Percentiles rank a stretch among this genome's conserved stretches.
Conservation (phyloP, 1,140 invertebrate species). For the Saccostrea glomerata region DNA sequence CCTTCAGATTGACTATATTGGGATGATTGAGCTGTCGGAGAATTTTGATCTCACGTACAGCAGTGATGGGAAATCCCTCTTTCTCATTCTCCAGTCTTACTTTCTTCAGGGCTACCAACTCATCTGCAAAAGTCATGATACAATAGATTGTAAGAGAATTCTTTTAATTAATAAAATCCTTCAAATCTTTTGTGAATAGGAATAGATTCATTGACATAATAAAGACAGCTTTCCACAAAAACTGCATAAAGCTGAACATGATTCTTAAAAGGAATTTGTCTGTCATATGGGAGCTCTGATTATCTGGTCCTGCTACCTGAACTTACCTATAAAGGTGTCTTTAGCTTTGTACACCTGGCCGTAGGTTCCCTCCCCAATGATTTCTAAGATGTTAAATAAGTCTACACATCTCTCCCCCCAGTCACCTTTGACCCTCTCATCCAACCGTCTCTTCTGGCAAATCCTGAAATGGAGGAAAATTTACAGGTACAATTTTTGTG, state of each 20-base stretch:
- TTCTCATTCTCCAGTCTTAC: constrained; percentile 99
- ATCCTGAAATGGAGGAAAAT: constrained; percentile 61
- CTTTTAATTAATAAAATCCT: too few species aligned
- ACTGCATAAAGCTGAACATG: too few species aligned
- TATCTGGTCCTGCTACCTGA: too few species aligned
- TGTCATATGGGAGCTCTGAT: too few species aligned
- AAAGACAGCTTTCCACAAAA: too few species aligned
- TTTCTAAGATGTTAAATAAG: constrained; percentile 94
- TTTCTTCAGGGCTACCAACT: constrained; percentile 98
- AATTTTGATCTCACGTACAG: constrained; percentile 99
- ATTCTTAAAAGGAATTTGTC: too few species aligned
- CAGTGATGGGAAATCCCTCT: constrained; percentile 99
- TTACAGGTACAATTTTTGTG: background rate
- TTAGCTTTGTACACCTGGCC: constrained; percentile 99
- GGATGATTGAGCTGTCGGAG: constrained; percentile 97
- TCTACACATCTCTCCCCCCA: constrained; percentile 90
- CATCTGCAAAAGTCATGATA: constrained; percentile 80
- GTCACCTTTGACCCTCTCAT: constrained; percentile 69
- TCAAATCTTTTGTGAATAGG: too few species aligned
- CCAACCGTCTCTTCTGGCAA: constrained; percentile 63
- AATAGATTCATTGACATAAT: too few species aligned
- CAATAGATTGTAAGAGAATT: background rate
- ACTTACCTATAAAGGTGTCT: constrained; percentile 87
- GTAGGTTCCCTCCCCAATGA: constrained; percentile 99
- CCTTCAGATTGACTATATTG: constrained; percentile 98